These are phyloP conservation scores for Xiphophorus maculatus DNA, from an alignment of 2,113 vertebrate genomes.

Conservation along the genomic window DNA sequence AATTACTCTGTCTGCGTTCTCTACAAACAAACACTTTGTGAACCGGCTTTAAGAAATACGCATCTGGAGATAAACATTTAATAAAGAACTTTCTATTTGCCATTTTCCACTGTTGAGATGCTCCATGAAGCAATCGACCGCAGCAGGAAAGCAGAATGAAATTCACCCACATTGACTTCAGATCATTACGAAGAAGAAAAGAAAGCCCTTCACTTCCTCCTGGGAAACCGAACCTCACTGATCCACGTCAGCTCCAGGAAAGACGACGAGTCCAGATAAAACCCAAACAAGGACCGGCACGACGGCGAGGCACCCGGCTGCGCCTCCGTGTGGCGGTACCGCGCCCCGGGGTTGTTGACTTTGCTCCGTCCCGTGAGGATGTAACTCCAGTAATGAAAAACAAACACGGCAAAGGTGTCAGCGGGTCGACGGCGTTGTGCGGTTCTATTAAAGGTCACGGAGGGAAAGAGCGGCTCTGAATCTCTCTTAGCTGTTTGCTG, in stretches of 20 bases:
- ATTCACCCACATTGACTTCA: background rate
- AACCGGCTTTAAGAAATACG: background rate
- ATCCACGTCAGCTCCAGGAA: constrained; percentile 42
- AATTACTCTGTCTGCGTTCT: constrained; percentile 1
- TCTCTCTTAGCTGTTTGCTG: background rate
- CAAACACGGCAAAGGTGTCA: constrained; percentile 41
- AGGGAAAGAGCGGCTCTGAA: background rate
- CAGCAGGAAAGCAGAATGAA: constrained; percentile 1
- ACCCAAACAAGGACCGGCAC: constrained; percentile 17
- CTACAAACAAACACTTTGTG: background rate
- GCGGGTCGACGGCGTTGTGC: constrained; percentile 2
- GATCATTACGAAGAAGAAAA: constrained; percentile 5
- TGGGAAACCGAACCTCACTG: background rate
- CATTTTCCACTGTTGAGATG: background rate
- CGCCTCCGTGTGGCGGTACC: constrained; percentile 17
- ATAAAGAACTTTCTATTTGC: background rate
- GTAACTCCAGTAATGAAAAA: constrained; percentile 47
- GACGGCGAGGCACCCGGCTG: constrained; percentile 42
- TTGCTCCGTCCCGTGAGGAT: constrained; percentile 29
- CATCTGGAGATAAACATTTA: background rate
- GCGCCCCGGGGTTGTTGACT: constrained; percentile 30
- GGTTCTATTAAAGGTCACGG: background rate
- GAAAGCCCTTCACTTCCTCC: background rate
- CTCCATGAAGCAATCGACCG: background rate
- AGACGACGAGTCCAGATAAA: constrained; percentile 33